Evolutionary conservation across 2,888 invertebrate species (phyloP).

Genomic region (Megamerina dolium): DNA sequence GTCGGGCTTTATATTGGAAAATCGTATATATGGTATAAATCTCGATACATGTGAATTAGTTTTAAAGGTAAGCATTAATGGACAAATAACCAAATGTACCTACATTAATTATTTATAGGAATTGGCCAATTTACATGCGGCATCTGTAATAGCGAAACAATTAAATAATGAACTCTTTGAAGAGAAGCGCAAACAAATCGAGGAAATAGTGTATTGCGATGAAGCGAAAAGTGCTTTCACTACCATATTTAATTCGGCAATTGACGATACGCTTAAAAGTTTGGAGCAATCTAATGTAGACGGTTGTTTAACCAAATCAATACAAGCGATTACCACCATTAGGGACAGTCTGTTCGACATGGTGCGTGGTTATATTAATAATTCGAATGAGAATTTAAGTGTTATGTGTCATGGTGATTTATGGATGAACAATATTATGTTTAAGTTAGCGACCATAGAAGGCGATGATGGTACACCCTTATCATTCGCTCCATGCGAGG

Average conservation of each 20-base stretch:
- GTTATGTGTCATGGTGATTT: slow-evolving; percentile 46
- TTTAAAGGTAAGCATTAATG: slow-evolving; percentile 33
- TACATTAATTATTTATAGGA: slow-evolving; percentile 29
- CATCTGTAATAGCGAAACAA: slow-evolving; percentile 40
- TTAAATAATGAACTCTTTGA: slow-evolving; percentile 29
- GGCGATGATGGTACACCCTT: slow-evolving; percentile 14
- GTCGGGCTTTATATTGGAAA: slow-evolving; percentile 37
- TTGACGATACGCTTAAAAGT: slow-evolving; percentile 41
- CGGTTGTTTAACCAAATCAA: slow-evolving; percentile 36
- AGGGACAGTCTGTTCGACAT: slow-evolving; percentile 30
- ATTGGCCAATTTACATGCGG: slow-evolving; percentile 42
- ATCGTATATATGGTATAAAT: slow-evolving; percentile 37
- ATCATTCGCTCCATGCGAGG: slow-evolving; percentile 17
- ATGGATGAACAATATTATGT: slow-evolving; percentile 49
- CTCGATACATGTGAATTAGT: slow-evolving; percentile 40
- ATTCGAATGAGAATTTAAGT: slow-evolving; percentile 28
- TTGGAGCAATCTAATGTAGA: slow-evolving; percentile 36
- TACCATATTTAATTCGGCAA: slow-evolving; percentile 35
- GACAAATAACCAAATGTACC: not conserved
- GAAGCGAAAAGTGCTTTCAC: slow-evolving; percentile 40
- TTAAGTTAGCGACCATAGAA: slow-evolving; percentile 22
- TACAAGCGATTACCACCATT: slow-evolving; percentile 35
- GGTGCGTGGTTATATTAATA: slow-evolving; percentile 31
- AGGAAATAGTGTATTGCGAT: slow-evolving; percentile 42
- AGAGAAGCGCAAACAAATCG: slow-evolving; percentile 27